Evolutionary conservation across 2,888 invertebrate genomes (phyloP), one percentile per base, ranked within the genome.

Genomic region (Chloroclysta siterata): DNA sequence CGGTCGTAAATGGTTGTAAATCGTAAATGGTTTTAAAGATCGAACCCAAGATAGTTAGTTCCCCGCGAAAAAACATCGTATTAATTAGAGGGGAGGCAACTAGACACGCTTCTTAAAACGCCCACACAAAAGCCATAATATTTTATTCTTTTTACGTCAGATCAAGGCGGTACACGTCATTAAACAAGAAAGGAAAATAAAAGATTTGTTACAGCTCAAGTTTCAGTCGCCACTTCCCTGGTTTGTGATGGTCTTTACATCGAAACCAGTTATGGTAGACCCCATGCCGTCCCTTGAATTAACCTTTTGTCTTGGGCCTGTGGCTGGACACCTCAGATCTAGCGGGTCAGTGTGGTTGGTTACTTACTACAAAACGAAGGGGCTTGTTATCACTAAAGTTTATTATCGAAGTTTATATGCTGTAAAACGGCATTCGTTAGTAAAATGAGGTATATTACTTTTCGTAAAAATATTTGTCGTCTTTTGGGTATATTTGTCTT

Each of bases 401-500:
- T 44, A 58, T 29, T 58, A 50, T 15, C 76, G 72, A 70, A 79
- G 74, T 81, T 84, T 84, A 86, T 83, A 77, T 72, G 71, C 70
- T 72, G 74, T 85, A 85, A 84, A 85, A 76, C 63, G 60, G 66
- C 68, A 73, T 80, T 79, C 74, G 76, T 78, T 80, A 76, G 72
- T 70, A 79, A 39, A 81, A 82, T 82, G 75, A 82, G 80, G 70
- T 33, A 44, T 53, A 56, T 17, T 51, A 46, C 47, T 8, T 36
- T 17, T 52, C 28, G 22, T n/a, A n/a, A 15, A 53, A 41, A 53
- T 53, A 46, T 53, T 47, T 52, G 28, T 33, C 36, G 3, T 2
- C 0, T 0, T 39, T 39, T 22, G 47, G 22, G 11, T 41, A 13
- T 7, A 6, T 44, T 17, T 14, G 7, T 14, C 15, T 6, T 42